Evolutionary conservation across 92 coral and sea anemone species (phyloP).

Genomic region (Galaxea fascicularis): DNA sequence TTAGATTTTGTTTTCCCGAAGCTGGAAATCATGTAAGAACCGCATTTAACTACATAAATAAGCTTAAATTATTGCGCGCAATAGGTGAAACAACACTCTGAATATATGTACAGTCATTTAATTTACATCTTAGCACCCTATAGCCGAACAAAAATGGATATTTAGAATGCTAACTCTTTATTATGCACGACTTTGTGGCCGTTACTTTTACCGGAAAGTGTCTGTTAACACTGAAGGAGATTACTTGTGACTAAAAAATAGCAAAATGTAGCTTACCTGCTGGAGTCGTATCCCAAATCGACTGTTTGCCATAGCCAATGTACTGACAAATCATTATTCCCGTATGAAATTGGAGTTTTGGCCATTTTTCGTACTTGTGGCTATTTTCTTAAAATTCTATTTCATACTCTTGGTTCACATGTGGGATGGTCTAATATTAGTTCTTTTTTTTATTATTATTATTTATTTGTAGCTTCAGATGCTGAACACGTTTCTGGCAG

Average conservation of each 20-base stretch:
- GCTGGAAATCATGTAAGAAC: not conserved
- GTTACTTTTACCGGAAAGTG: slow-evolving; percentile 1
- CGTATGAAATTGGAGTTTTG: not conserved
- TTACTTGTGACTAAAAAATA: slow-evolving; percentile 1
- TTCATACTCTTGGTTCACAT: too few relatives aligned
- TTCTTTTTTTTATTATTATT: slow-evolving; percentile 20
- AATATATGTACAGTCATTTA: too few relatives aligned
- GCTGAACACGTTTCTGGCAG: slow-evolving; percentile 23
- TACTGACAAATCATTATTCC: not conserved
- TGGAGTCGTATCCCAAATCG: not conserved
- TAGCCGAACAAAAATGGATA: too few relatives aligned
- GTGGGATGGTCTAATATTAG: slow-evolving; percentile 9
- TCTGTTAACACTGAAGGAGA: not conserved
- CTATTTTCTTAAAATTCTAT: not conserved
- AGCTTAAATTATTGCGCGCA: too few relatives aligned
- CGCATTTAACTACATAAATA: slow-evolving; percentile 2
- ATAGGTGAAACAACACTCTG: too few relatives aligned
- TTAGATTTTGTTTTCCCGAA: not conserved
- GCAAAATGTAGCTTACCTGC: slow-evolving; percentile 9
- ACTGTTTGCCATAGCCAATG: not conserved
- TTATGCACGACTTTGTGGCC: slow-evolving; percentile 1
- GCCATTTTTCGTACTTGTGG: not conserved
- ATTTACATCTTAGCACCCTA: too few relatives aligned
- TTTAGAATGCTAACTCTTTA: not conserved
- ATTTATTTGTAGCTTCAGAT: slow-evolving; percentile 10